Percentiles rank a stretch among this genome's conserved stretches.
These are phyloP conservation scores for Euzophera pinguis DNA, from an alignment of 2,888 invertebrate genomes.

Conservation along the genomic window DNA sequence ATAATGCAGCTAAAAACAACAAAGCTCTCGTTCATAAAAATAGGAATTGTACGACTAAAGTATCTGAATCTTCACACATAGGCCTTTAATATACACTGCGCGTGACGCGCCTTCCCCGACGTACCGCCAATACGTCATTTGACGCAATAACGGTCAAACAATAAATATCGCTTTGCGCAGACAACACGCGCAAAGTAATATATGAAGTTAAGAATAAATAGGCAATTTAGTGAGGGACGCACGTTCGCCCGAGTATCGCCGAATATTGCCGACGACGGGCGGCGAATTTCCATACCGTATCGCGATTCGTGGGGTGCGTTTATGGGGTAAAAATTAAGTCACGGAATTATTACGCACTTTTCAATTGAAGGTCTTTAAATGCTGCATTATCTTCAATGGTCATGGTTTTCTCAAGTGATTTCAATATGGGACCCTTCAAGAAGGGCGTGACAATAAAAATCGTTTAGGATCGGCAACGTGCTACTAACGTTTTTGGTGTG, in stretches of 20 bases:
- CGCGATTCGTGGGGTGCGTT: slow-evolving; percentile 74
- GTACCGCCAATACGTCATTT: slow-evolving; percentile 75
- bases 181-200: slow-evolving; percentile 80
- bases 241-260: slow-evolving; percentile 76
- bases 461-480: too few species aligned
- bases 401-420: too few species aligned
- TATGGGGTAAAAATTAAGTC: slow-evolving; percentile 80
- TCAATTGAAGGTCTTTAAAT: slow-evolving; percentile 46
- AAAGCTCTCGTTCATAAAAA: too few species aligned
- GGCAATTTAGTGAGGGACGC: slow-evolving; percentile 76
- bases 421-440: too few species aligned
- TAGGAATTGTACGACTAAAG: not conserved
- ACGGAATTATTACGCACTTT: slow-evolving; percentile 52
- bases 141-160: slow-evolving; percentile 78
- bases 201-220: slow-evolving; percentile 81
- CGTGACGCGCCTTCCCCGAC: slow-evolving; percentile 44
- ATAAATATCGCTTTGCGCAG: slow-evolving; percentile 79
- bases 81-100: slow-evolving; percentile 32
- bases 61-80: not conserved
- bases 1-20: too few species aligned
- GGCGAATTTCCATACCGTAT: slow-evolving; percentile 76
- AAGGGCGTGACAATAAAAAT: too few species aligned
- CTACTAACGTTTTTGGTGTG: too few species aligned
- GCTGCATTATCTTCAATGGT: slow-evolving; percentile 18
- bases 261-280: slow-evolving; percentile 74